Conservation (phyloP, 2,113 vertebrate genomes). For the Cyanoderma ruficeps region DNA sequence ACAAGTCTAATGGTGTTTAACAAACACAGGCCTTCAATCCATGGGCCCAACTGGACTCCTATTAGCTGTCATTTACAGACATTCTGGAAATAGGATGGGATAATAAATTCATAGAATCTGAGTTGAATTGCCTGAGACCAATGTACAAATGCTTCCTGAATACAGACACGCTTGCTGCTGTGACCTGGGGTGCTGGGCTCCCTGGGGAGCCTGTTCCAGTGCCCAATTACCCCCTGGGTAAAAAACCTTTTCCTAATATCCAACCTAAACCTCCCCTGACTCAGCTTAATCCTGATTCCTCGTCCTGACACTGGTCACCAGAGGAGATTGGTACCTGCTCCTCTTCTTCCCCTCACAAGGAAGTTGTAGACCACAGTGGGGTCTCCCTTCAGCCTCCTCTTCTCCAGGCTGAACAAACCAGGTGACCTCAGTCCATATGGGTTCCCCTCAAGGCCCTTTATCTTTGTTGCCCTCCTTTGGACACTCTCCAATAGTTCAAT, state of each 20-base stretch:
- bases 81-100: not conserved
- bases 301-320: not conserved
- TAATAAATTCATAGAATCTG: not conserved
- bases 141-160: not conserved
- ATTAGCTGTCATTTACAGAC: not conserved
- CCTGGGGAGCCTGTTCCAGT: not conserved
- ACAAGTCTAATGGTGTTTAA: not conserved
- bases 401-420: not conserved
- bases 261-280: not conserved
- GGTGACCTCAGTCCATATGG: not conserved
- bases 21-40: not conserved
- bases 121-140: not conserved
- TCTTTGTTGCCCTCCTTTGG: rapidly evolving
- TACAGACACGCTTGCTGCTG: not conserved
- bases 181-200: not conserved
- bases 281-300: not conserved
- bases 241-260: not conserved
- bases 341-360: not conserved
- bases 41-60: not conserved
- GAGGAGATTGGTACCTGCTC: not conserved
- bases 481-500: rapidly evolving
- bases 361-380: not conserved
- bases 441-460: not conserved
- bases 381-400: not conserved
- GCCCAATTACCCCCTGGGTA: not conserved